Conservation (phyloP, 2,113 vertebrate genomes). For the Gracilinanus agilis region DNA sequence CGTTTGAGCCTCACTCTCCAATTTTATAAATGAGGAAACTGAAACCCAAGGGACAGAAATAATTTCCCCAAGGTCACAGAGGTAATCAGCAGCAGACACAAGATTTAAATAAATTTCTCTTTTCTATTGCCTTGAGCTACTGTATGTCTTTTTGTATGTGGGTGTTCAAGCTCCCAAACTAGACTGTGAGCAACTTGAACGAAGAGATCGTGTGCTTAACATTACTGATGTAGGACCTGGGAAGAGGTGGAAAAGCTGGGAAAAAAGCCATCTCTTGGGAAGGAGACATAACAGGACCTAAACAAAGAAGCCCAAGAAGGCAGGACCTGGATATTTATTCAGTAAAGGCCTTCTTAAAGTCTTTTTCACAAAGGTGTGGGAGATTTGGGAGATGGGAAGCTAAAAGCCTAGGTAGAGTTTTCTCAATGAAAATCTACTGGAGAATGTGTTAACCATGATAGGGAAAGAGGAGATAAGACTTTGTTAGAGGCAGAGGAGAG, state of each 20-base stretch:
- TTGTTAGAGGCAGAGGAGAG: not conserved
- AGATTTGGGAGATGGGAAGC: not conserved
- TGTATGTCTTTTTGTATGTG: not conserved
- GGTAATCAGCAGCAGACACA: not conserved
- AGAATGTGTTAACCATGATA: not conserved
- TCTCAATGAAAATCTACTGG: not conserved
- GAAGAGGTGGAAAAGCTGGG: not conserved
- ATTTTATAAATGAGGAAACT: not conserved
- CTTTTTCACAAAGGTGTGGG: not conserved
- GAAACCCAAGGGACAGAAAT: not conserved
- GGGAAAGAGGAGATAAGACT: not conserved
- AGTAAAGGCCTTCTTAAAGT: not conserved
- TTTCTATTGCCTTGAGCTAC: not conserved
- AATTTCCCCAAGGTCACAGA: not conserved
- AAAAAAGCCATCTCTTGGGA: not conserved
- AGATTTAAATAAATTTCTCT: not conserved
- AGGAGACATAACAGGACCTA: not conserved
- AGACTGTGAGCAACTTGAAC: not conserved
- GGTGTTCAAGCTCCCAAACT: not conserved
- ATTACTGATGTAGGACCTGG: not conserved
- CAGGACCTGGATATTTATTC: not conserved
- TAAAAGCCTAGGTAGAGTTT: not conserved
- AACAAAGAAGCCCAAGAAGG: not conserved
- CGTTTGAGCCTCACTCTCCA: not conserved
- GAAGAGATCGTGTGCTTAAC: not conserved